A percentile compares a stretch with the other conserved stretches of the same genome.
These are phyloP conservation scores for Blennius ocellaris DNA, from an alignment of 2,113 vertebrate species.

Conservation along the genomic window DNA sequence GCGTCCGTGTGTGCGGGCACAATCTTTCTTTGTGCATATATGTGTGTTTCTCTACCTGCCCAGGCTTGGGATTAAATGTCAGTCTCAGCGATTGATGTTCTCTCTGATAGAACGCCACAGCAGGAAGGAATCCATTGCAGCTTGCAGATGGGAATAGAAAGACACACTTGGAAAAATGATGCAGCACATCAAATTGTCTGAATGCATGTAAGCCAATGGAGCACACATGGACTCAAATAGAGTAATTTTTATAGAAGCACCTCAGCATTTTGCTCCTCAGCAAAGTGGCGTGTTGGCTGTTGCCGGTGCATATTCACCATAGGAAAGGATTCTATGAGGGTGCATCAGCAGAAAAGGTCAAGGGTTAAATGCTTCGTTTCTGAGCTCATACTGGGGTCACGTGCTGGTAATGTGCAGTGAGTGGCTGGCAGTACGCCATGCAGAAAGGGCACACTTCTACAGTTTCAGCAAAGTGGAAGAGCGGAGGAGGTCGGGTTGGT, in stretches of 20 bases:
- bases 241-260: conserved; percentile 2
- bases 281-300: conserved; percentile 1
- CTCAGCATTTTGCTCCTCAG: background rate
- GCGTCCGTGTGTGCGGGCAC: conserved; percentile 25
- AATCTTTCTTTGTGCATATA: conserved; percentile 20
- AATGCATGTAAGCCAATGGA: background rate
- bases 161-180: conserved; percentile 43
- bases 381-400: conserved; percentile 61
- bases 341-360: conserved; percentile 45
- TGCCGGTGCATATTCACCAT: conserved; percentile 32
- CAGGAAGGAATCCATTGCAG: conserved; percentile 61
- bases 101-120: conserved; percentile 73
- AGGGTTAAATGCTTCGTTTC: conserved; percentile 75
- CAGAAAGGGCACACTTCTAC: conserved; percentile 65
- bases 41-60: conserved; percentile 59
- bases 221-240: background rate
- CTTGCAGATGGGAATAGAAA: conserved; percentile 63
- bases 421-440: conserved; percentile 62
- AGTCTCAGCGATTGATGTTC: conserved; percentile 82
- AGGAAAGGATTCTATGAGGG: conserved; percentile 29
- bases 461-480: conserved; percentile 53
- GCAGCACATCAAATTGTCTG: conserved; percentile 29
- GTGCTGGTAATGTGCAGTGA: conserved; percentile 65
- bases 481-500: conserved; percentile 13
- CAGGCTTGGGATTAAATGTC: conserved; percentile 83